Conservation (phyloP, 2,797 vertebrate species). For the Tragelaphus oryx region DNA sequence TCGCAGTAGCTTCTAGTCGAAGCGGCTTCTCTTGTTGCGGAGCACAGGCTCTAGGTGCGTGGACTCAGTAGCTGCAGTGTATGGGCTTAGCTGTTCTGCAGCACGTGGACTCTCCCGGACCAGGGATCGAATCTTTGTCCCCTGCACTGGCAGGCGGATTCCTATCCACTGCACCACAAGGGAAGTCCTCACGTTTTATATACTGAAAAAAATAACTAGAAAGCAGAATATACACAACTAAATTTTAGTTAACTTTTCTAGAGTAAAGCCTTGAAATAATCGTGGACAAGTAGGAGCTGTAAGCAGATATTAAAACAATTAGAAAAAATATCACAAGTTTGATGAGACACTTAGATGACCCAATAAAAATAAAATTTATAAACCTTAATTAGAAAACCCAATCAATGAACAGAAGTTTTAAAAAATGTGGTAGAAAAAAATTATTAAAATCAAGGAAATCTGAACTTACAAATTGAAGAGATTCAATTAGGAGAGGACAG, state of each 20-base stretch:
- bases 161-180: background rate
- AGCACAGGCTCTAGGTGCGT: background rate
- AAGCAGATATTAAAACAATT: background rate
- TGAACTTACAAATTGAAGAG: background rate
- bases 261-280: background rate
- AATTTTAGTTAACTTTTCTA: background rate
- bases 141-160: background rate
- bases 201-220: background rate
- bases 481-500: background rate
- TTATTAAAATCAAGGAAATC: background rate
- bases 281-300: background rate
- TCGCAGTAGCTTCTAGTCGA: background rate
- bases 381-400: background rate
- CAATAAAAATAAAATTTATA: background rate
- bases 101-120: background rate
- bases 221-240: background rate
- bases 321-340: background rate
- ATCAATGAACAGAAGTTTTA: background rate
- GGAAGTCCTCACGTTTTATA: background rate
- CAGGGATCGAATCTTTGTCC: background rate
- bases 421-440: background rate
- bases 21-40: background rate
- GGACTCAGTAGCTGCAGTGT: background rate
- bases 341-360: background rate
- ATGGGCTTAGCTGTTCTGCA: background rate